These are phyloP conservation scores for Crotalus tigris DNA, from an alignment of 2,113 vertebrate species.

Conservation along the genomic window DNA sequence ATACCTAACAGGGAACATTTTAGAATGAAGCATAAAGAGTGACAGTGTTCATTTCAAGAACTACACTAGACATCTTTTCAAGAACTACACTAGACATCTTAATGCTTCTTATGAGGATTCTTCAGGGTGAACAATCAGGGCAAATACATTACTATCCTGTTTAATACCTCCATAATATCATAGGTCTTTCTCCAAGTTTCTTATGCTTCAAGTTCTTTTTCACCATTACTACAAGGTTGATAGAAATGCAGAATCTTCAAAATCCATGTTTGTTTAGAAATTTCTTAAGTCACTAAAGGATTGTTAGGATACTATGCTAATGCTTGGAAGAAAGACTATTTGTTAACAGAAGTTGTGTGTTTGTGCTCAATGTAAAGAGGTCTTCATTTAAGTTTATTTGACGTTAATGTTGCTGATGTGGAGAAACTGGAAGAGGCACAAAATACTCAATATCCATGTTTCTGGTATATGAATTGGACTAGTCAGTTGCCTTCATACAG, in stretches of 20 bases:
- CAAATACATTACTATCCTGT: neutral
- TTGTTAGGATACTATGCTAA: neutral
- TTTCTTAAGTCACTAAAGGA: neutral
- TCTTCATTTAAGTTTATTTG: neutral
- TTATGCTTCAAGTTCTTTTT: neutral
- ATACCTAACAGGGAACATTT: neutral
- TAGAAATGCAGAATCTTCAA: neutral
- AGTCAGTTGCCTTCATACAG: neutral
- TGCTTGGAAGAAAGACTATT: neutral
- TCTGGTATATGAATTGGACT: neutral
- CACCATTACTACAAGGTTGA: neutral
- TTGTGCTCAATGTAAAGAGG: neutral
- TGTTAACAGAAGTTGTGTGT: neutral
- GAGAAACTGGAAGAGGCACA: neutral
- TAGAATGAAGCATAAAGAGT: neutral
- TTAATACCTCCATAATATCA: neutral
- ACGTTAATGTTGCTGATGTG: neutral
- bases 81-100: neutral
- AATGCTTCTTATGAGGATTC: neutral
- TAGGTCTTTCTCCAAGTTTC: neutral
- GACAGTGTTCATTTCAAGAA: neutral
- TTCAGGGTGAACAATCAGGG: neutral
- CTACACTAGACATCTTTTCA: neutral
- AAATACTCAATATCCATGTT: neutral
- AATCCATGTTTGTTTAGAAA: neutral